Evolutionary conservation across 2,888 invertebrate genomes (phyloP).

Genomic region (Parnassius smintheus): DNA sequence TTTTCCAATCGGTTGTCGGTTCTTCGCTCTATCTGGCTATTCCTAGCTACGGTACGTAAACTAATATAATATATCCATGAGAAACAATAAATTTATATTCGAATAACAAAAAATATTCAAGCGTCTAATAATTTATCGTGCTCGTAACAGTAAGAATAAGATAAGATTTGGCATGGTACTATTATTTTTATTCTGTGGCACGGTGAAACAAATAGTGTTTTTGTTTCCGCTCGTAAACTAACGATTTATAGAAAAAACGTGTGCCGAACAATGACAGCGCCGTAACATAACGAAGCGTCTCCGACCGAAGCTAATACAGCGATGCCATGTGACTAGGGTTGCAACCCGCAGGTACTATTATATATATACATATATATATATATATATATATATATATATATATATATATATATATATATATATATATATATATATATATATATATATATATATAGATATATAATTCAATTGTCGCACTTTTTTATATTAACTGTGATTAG

Average conservation of each 20-base stretch:
- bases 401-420: too few relatives aligned
- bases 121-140: constrained; percentile 13
- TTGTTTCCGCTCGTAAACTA: constrained; percentile 2
- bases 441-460: too few relatives aligned
- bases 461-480: too few relatives aligned
- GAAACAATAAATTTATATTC: not conserved
- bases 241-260: constrained; percentile 17
- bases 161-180: constrained; percentile 16
- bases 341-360: too few relatives aligned
- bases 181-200: too few relatives aligned
- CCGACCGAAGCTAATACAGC: not conserved
- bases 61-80: not conserved
- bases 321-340: not conserved
- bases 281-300: constrained; percentile 4
- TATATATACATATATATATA: too few relatives aligned
- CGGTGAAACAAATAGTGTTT: not conserved
- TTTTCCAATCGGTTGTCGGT: not conserved
- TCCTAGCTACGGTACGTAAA: too few relatives aligned
- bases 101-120: not conserved
- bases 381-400: too few relatives aligned
- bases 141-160: not conserved
- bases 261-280: not conserved
- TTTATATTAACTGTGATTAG: too few relatives aligned
- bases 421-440: too few relatives aligned
- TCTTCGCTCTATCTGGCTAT: not conserved